Evolutionary conservation across 1,140 invertebrate genomes (phyloP).

Genomic region (Polypedilum vanderplanki): DNA sequence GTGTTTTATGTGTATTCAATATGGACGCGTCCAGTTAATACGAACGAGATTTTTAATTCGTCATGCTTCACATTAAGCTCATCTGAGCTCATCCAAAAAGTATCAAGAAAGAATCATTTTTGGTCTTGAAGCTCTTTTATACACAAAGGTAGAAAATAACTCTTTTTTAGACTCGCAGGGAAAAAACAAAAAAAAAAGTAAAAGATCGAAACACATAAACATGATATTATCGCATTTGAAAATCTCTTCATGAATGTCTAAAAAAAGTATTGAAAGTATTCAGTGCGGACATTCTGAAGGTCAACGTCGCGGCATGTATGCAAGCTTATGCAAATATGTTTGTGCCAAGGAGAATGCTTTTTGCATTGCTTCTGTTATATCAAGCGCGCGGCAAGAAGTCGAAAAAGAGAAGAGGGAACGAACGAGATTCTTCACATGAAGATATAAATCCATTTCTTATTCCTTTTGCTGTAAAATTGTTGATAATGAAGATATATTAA

Average conservation of each 20-base stretch:
- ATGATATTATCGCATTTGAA: conserved; percentile 23
- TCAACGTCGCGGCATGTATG: conserved; percentile 15
- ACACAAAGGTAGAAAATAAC: not conserved
- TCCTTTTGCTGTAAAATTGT: not conserved
- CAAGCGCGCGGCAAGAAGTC: conserved; percentile 8
- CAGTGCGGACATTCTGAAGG: conserved; percentile 10
- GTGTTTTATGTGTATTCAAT: conserved; percentile 27
- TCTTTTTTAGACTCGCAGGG: not conserved
- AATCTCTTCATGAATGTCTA: conserved; percentile 25
- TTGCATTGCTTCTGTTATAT: conserved; percentile 6
- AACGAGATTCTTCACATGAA: not conserved
- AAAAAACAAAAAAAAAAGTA: not conserved
- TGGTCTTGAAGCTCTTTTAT: not conserved
- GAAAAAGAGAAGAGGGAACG: not conserved
- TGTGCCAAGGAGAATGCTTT: conserved; percentile 10
- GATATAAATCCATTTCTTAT: conserved; percentile 14
- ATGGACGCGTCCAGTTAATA: conserved; percentile 17
- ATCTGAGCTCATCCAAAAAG: conserved; percentile 23
- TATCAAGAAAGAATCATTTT: not conserved
- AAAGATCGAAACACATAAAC: conserved; percentile 18
- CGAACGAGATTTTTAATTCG: conserved; percentile 18
- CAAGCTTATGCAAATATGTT: conserved; percentile 12
- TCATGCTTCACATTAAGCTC: conserved; percentile 24
- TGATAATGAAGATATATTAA: conserved; percentile 19
- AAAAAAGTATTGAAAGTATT: conserved; percentile 15